These are phyloP conservation scores for Chaunax sp. DNA, from an alignment of 2,797 vertebrate genomes.

Conservation along the genomic window DNA sequence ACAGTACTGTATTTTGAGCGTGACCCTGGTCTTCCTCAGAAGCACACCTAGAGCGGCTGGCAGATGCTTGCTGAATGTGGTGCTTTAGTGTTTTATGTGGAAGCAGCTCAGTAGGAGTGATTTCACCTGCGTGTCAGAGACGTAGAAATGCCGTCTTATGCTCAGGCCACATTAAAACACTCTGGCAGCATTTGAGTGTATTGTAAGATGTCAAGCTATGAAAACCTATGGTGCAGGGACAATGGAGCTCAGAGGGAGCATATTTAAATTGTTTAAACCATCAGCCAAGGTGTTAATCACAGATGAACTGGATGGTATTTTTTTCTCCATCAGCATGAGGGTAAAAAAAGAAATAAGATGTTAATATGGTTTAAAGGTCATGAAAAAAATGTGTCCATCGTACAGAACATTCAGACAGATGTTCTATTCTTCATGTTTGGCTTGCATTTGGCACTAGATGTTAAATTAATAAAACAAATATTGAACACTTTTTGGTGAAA, in stretches of 20 bases:
- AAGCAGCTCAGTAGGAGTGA: conserved; percentile 38
- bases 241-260: conserved; percentile 1
- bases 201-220: conserved; percentile 45
- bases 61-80: conserved; percentile 34
- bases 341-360: neutral
- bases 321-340: neutral
- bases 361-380: conserved; percentile 16
- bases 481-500: neutral
- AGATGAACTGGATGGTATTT: neutral
- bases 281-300: too few relatives aligned
- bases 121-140: conserved; percentile 55
- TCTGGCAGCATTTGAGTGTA: conserved; percentile 1
- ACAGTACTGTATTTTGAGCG: conserved; percentile 43
- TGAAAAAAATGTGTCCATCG: neutral
- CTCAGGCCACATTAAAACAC: conserved; percentile 26
- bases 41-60: conserved; percentile 24
- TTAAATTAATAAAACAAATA: neutral
- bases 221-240: conserved; percentile 15
- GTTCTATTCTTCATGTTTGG: conserved; percentile 9
- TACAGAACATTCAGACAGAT: conserved; percentile 11
- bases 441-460: conserved; percentile 1
- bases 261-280: conserved; percentile 20
- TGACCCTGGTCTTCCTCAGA: conserved; percentile 35
- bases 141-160: conserved; percentile 29
- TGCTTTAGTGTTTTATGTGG: conserved; percentile 45